Conservation (phyloP, 2,797 vertebrate genomes). For the Myotis daubentonii region DNA sequence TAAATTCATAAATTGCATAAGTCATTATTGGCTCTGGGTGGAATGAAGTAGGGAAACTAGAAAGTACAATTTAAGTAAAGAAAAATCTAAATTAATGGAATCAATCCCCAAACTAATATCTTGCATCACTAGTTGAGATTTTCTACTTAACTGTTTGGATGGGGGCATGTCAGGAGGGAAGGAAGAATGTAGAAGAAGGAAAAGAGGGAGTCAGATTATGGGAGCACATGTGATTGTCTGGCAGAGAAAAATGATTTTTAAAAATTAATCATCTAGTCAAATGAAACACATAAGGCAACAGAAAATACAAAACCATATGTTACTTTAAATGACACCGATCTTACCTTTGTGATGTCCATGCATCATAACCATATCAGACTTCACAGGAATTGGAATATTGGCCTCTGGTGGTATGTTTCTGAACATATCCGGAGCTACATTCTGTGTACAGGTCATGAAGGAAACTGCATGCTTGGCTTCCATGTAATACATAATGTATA, state of each 20-base stretch:
- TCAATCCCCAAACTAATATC: neutral
- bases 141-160: neutral
- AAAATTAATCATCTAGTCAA: neutral
- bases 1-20: constrained; percentile 2
- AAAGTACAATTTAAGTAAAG: neutral
- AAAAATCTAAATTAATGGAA: neutral
- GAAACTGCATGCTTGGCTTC: constrained; percentile 92
- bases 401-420: constrained; percentile 92
- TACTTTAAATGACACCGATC: neutral
- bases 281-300: neutral
- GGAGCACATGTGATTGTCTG: neutral
- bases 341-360: constrained; percentile 89
- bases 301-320: neutral
- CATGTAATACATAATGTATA: constrained; percentile 99
- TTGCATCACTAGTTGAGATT: neutral
- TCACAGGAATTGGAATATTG: constrained; percentile 90
- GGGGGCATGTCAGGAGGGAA: neutral
- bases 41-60: neutral
- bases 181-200: neutral
- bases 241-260: neutral
- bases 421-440: constrained; percentile 89
- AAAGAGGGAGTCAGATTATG: neutral
- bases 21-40: neutral
- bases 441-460: constrained; percentile 94
- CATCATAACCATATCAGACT: constrained; percentile 89